Evolutionary conservation across 2,888 invertebrate genomes (phyloP), one percentile per base, ranked within the genome.

Genomic region (Nemapogon koenigi): DNA sequence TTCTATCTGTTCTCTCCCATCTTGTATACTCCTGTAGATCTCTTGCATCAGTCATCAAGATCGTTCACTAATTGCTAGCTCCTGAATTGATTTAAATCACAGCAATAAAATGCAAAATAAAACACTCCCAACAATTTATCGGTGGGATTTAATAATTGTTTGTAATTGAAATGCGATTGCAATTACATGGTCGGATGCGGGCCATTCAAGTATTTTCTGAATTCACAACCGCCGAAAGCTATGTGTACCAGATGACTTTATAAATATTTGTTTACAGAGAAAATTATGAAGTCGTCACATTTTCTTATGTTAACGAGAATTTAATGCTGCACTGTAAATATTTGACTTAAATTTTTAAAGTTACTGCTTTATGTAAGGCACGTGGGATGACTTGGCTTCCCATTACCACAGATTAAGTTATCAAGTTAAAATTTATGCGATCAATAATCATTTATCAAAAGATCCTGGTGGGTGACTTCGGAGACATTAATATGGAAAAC

Each of bases 371-470:
- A n/a, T n/a, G n/a, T n/a, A n/a, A 46, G 46, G 42, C 53, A 48
- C 40, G 46, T 42, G 18, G 40, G 11, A 17, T 38, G 43, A 37
- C 41, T 46, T 42, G 46, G 35, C 39, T 43, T 45, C 41, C 48
- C 50, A 57, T 59, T 53, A 53, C 44, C 48, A 41, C 42, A 59
- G 57, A 66, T 66, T 64, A 66, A 62, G 63, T 59, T 62, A 63
- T 64, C 59, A 62, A 57, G 50, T 53, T 45, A 49, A 54, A 52
- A 63, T 63, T 65, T 62, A 64, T 59, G 51, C 46, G 47, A 43
- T 51, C 59, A 60, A 62, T 65, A 62, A 63, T 47, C 45, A 44
- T 47, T 58, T 53, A 60, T 61, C 61, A 57, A 49, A 50, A 27
- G 28, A 28, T 17, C 29, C 16, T 11, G 16, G 28, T 27, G 28